Conservation (phyloP, 2,113 vertebrate genomes). For the Ibidorhyncha struthersii region DNA sequence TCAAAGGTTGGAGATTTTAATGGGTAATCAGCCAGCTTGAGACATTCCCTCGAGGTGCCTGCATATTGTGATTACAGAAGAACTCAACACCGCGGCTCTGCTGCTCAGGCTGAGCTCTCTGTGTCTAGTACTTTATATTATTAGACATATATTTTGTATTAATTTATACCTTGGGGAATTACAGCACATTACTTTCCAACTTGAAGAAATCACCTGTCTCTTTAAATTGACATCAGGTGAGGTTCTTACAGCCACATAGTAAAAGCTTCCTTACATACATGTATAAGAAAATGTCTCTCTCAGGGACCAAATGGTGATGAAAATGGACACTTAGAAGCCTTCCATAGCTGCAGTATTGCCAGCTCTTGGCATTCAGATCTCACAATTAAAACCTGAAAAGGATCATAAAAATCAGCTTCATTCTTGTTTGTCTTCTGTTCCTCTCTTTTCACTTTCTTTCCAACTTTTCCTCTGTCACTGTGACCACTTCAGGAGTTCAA, state of each 20-base stretch:
- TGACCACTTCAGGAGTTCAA: not conserved
- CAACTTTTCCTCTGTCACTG: not conserved
- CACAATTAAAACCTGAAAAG: not conserved
- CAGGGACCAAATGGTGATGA: not conserved
- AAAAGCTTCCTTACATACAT: not conserved
- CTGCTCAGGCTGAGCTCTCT: conserved; percentile 24
- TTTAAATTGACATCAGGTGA: conserved; percentile 59
- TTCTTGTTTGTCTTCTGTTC: not conserved
- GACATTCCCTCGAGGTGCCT: conserved; percentile 49
- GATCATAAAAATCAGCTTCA: not conserved
- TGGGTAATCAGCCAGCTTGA: conserved; percentile 45
- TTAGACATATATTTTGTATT: conserved; percentile 67
- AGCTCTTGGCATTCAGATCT: not conserved
- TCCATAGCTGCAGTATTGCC: not conserved
- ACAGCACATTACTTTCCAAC: conserved; percentile 47
- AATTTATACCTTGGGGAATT: conserved; percentile 70
- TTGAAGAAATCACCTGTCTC: conserved; percentile 55
- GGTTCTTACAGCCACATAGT: not conserved
- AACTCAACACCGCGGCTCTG: not conserved
- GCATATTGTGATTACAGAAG: conserved; percentile 47
- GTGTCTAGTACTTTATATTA: conserved; percentile 35
- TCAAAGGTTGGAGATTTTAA: conserved; percentile 47
- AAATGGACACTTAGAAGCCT: not conserved
- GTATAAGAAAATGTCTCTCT: not conserved
- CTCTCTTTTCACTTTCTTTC: not conserved